These are phyloP conservation scores for Lochmaea crataegi DNA, from an alignment of 2,888 invertebrate species.

Conservation along the genomic window DNA sequence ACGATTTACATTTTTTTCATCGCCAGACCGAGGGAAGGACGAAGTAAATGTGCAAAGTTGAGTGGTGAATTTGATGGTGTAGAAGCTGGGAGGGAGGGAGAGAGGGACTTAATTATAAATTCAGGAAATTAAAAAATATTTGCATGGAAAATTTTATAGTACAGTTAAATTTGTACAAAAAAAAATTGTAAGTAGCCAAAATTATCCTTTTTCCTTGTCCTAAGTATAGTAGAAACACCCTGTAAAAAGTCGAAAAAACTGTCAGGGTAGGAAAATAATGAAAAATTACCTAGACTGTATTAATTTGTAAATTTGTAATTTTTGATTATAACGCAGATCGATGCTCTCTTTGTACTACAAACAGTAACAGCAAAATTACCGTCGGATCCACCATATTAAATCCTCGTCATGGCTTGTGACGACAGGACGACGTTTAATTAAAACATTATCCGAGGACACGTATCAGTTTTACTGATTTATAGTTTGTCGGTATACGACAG, in stretches of 20 bases:
- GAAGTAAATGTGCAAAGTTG: slow-evolving; percentile 15
- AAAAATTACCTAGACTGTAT: no score
- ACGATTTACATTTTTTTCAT: slow-evolving; percentile 42
- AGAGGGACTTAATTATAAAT: slow-evolving; percentile 33
- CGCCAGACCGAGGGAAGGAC: not conserved
- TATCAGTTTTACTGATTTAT: slow-evolving; percentile 21
- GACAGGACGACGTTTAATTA: slow-evolving; percentile 31
- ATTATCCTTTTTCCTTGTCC: no score
- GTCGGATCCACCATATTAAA: slow-evolving; percentile 12
- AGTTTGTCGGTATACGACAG: slow-evolving; percentile 1
- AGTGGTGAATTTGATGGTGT: slow-evolving; percentile 15
- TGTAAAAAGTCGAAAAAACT: no score
- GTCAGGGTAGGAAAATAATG: no score
- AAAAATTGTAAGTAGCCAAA: no score
- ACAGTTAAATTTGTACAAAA: not conserved
- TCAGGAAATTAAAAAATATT: slow-evolving; percentile 41
- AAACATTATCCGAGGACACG: slow-evolving; percentile 20
- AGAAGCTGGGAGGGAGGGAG: not conserved
- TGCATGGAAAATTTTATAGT: slow-evolving; percentile 37
- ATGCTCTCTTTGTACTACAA: not conserved
- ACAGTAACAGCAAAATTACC: slow-evolving; percentile 17
- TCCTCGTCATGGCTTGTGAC: slow-evolving; percentile 18
- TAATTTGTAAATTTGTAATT: no score
- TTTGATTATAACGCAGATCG: no score
- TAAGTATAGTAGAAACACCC: no score